A percentile compares a stretch with the other conserved stretches of the same genome.
Evolutionary conservation across 1,140 invertebrate species (phyloP).

Genomic region (Contarinia nasturtii): DNA sequence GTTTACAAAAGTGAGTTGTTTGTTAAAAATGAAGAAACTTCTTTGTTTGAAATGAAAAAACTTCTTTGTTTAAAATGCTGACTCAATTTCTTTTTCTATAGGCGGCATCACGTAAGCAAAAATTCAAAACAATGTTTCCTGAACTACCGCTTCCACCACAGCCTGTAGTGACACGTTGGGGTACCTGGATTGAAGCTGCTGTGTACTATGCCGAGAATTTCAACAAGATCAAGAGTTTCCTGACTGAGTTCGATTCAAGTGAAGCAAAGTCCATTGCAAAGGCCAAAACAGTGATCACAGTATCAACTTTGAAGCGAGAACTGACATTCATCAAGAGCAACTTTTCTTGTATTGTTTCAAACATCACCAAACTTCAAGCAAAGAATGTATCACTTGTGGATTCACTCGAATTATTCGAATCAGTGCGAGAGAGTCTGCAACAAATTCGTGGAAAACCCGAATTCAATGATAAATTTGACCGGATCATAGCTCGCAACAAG

Average conservation of each 20-base stretch:
- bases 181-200: constrained; percentile 21
- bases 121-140: constrained; percentile 15
- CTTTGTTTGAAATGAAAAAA: too few relatives aligned
- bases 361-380: background rate
- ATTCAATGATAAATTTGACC: background rate
- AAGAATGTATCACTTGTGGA: background rate
- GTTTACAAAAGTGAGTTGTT: constrained; percentile 5
- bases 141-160: constrained; percentile 18
- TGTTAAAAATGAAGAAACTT: too few relatives aligned
- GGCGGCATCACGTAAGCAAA: constrained; percentile 11
- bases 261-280: background rate
- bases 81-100: too few relatives aligned
- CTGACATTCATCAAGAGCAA: background rate
- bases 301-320: background rate
- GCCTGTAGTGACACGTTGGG: constrained; percentile 22
- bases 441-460: background rate
- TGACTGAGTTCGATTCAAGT: background rate
- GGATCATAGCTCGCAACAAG: background rate
- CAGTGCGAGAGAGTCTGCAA: background rate
- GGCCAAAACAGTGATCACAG: background rate
- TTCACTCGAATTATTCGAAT: background rate
- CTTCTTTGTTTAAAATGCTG: constrained; percentile 3
- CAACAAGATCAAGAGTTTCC: background rate
- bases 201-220: background rate
- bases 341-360: background rate